A percentile compares a stretch with the other conserved stretches of the same genome.
phyloP scores from a whole-genome alignment of 2,888 invertebrate genomes.

The Lasioglossum calceatum region DNA sequence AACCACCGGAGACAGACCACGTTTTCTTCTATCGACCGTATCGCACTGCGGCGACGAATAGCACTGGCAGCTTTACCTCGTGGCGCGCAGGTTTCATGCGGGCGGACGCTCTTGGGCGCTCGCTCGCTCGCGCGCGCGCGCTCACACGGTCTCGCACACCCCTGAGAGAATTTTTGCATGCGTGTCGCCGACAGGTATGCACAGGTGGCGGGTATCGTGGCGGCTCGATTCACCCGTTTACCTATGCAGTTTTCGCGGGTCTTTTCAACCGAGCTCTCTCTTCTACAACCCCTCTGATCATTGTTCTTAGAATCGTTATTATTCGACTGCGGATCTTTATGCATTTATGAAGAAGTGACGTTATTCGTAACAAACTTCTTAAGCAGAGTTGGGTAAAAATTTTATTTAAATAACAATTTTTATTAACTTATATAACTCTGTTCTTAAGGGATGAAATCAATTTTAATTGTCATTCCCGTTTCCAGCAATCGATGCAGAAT shows the following conservation, averaged over 20 bases:
- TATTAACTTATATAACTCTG: too few species aligned
- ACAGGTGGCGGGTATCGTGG: constrained; percentile 59
- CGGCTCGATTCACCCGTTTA: constrained; percentile 9
- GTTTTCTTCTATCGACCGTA: constrained; percentile 76
- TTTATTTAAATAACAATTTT: too few species aligned
- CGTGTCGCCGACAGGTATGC: constrained; percentile 22
- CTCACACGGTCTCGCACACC: constrained; percentile 14
- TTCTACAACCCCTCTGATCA: too few species aligned
- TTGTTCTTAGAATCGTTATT: too few species aligned
- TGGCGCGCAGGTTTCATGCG: constrained; percentile 72
- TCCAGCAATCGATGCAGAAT: too few species aligned
- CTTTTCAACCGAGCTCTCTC: neutral
- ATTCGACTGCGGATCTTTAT: too few species aligned
- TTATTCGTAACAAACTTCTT: too few species aligned
- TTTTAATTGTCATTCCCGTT: too few species aligned
- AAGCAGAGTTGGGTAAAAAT: too few species aligned
- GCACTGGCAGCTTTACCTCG: constrained; percentile 69
- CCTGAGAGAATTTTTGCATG: constrained; percentile 14
- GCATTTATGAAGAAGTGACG: too few species aligned
- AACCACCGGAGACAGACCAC: constrained; percentile 64
- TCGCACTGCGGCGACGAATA: constrained; percentile 77
- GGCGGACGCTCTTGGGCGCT: constrained; percentile 27
- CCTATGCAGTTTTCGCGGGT: constrained; percentile 8
- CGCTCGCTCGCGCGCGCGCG: constrained; percentile 23
- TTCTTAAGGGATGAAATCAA: too few species aligned